Evolutionary conservation across 1,140 invertebrate species (phyloP).

Genomic region (Kradibia gibbosae): DNA sequence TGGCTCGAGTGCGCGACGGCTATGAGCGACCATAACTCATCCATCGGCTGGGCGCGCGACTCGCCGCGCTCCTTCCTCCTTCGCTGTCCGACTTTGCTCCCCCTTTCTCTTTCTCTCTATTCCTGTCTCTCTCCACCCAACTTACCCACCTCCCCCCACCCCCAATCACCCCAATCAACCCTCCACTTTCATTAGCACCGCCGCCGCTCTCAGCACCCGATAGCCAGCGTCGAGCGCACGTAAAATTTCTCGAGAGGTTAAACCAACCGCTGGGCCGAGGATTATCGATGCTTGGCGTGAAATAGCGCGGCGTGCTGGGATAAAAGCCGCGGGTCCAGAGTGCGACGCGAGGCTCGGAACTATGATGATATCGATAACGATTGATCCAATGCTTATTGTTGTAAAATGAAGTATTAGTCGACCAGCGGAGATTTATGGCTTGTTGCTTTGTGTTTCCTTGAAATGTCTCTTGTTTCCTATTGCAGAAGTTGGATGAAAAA

Average conservation of each 20-base stretch:
- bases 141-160: too few relatives aligned
- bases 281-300: conserved; percentile 41
- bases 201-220: too few relatives aligned
- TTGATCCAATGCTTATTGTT: conserved; percentile 45
- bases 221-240: too few relatives aligned
- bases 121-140: background rate
- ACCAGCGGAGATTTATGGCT: conserved; percentile 42
- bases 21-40: conserved; percentile 70
- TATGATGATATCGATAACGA: conserved; percentile 42
- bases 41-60: conserved; percentile 65
- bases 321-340: background rate
- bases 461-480: conserved; percentile 17
- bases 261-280: conserved; percentile 38
- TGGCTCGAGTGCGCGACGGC: conserved; percentile 68
- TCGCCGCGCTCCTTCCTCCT: conserved; percentile 45
- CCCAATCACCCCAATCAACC: background rate
- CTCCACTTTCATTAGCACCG: too few relatives aligned
- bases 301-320: background rate
- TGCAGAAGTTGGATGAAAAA: background rate
- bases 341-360: background rate
- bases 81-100: conserved; percentile 49
- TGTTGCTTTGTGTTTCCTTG: conserved; percentile 26
- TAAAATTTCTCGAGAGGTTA: conserved; percentile 44
- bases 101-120: background rate
- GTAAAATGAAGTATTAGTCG: conserved; percentile 44